Percentiles rank a stretch among this genome's conserved stretches.
These are phyloP conservation scores for Mormyrops attenuatus DNA, from an alignment of 2,797 vertebrate genomes.

Conservation along the genomic window DNA sequence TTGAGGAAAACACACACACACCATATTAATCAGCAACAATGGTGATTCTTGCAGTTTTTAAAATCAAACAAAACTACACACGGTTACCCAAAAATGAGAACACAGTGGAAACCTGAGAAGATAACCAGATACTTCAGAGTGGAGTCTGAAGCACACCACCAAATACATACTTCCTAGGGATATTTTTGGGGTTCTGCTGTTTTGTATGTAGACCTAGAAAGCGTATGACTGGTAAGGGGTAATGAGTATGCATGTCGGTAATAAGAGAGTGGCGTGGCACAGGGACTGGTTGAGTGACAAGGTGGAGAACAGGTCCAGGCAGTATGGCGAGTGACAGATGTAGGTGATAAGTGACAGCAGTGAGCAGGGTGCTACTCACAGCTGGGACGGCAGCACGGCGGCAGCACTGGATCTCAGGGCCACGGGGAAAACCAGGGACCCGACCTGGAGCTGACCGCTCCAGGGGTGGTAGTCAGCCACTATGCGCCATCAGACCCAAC, in stretches of 20 bases:
- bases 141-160: not conserved
- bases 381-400: constrained; percentile 50
- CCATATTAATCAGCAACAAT: not conserved
- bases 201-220: not conserved
- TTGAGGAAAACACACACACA: not conserved
- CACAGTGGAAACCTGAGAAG: not conserved
- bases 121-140: not conserved
- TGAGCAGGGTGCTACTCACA: constrained; percentile 51
- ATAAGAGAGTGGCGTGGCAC: not conserved
- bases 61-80: not conserved
- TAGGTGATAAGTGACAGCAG: not conserved
- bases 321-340: not conserved
- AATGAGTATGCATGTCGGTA: not conserved
- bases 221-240: not conserved
- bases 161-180: not conserved
- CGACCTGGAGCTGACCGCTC: constrained; percentile 60
- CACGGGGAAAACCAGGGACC: constrained; percentile 44
- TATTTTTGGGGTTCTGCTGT: not conserved
- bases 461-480: constrained; percentile 56
- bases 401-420: constrained; percentile 48
- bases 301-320: constrained; percentile 3
- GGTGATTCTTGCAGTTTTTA: not conserved
- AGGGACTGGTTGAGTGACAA: not conserved
- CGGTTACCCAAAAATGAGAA: not conserved
- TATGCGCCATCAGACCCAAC: not conserved